phyloP scores from a whole-genome alignment of 1,140 invertebrate genomes.

The Platorchestia sp. region DNA sequence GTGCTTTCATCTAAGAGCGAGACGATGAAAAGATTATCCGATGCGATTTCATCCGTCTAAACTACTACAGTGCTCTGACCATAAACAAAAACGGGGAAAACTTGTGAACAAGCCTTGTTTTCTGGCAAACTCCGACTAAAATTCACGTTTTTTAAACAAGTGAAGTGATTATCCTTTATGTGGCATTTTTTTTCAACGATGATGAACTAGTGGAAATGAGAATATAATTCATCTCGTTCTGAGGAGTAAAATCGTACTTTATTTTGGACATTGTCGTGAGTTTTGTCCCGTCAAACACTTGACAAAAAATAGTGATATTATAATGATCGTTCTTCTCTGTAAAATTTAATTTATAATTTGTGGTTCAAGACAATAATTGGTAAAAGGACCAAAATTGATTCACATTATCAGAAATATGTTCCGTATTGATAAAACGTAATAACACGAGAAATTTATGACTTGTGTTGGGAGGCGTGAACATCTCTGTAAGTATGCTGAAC shows the following conservation, averaged over 20 bases:
- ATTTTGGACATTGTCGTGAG: background rate
- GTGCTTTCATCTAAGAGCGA: background rate
- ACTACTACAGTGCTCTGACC: background rate
- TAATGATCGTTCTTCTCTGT: background rate
- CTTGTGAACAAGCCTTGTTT: background rate
- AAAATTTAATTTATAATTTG: no score
- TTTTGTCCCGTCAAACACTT: background rate
- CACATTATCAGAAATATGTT: background rate
- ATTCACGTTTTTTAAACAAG: background rate
- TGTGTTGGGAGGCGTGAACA: background rate
- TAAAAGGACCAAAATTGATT: background rate
- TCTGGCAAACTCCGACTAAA: background rate
- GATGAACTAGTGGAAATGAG: background rate
- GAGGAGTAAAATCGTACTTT: background rate
- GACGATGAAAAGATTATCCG: background rate
- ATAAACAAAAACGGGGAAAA: background rate
- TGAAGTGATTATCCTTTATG: background rate
- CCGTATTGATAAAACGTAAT: background rate
- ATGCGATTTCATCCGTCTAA: background rate
- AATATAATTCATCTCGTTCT: background rate
- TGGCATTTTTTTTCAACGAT: background rate
- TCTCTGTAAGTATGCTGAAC: background rate
- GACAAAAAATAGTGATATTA: background rate
- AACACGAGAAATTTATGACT: background rate
- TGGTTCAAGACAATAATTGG: background rate